phyloP scores from a whole-genome alignment of 2,888 invertebrate species.

The Carpatolechia fugitivella region DNA sequence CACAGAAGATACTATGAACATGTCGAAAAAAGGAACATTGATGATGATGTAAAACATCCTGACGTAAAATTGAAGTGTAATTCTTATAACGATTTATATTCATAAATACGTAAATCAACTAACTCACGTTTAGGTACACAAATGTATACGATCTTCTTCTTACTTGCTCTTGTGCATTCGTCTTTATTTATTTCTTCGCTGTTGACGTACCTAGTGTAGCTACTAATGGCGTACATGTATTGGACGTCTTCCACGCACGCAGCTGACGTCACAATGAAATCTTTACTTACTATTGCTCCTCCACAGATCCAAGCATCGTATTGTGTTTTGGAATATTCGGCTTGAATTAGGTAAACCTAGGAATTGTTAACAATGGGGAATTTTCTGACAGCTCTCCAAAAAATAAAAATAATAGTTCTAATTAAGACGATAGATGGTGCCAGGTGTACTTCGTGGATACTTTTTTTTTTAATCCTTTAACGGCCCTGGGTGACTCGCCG shows the following conservation, averaged over 20 bases:
- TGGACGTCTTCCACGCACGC: constrained; percentile 40
- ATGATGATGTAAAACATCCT: too few relatives aligned
- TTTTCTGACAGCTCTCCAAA: too few relatives aligned
- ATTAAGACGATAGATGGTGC: too few relatives aligned
- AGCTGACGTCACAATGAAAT: constrained; percentile 37
- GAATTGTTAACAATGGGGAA: background rate
- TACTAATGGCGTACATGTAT: constrained; percentile 37
- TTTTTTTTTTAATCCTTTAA: too few relatives aligned
- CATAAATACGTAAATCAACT: too few relatives aligned
- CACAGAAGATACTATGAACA: too few relatives aligned
- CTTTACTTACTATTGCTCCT: constrained; percentile 31
- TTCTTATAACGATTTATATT: too few relatives aligned
- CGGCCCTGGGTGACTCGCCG: too few relatives aligned
- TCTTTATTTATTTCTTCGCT: constrained; percentile 27
- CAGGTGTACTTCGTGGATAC: too few relatives aligned
- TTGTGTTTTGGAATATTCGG: constrained; percentile 13
- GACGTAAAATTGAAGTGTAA: too few relatives aligned
- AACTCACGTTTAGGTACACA: constrained; percentile 23
- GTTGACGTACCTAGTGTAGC: constrained; percentile 24
- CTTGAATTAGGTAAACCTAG: constrained; percentile 35
- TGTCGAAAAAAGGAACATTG: too few relatives aligned
- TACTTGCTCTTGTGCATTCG: constrained; percentile 35
- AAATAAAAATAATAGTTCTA: too few relatives aligned
- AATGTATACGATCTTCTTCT: constrained; percentile 41
- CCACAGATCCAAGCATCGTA: constrained; percentile 43